Base-by-base conservation (phyloP, 2,113 vertebrate species). In the Hipposideros armiger region DNA sequence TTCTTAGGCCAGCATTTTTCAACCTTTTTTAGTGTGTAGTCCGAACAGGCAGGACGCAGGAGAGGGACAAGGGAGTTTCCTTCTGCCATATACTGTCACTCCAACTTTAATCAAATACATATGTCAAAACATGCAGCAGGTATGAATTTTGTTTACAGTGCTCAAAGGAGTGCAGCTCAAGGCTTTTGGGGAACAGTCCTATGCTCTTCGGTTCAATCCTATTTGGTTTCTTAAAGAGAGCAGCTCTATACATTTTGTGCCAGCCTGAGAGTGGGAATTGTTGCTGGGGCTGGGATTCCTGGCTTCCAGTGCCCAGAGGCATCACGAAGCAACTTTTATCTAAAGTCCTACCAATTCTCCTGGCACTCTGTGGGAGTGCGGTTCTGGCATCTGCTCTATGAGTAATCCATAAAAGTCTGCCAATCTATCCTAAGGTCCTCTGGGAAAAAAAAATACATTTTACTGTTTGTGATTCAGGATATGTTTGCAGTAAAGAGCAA, bases 401-500 rank as follows among this genome's bases (percentile, higher is more conserved):
- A n/a, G 4, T 84, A 45, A 87, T 24, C 5, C 22, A 54, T 32
- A 64, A 11, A 83, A 77, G 7, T 32, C 50, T 83, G 40, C 47
- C 72, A 85, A 15, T 32, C 2, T 56, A 85, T 74, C 56, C 30
- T 81, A 56, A 69, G 52, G 30, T 4, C 30, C 4, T 13, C 4
- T 42, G 50, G 6, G 6, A 19, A 32, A 54, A 56, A 56, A 8
- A 73, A n/a, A 20, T 30, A 42, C 45, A 76, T 4, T 13, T 62
- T 73, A 74, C 0, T 20, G 60, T 83, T 95, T 95, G 19, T 92
- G 4, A 64, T 94, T 94, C 50, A 70, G 30, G 13, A 67, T 94
- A 36, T 76, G 36, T 70, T 97, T 76, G 78, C 95, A 93, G 13
- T 77, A 67, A 90, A 92, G 32, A 83, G 2, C 1, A 76, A 86